A percentile compares a stretch with the other conserved stretches of the same genome.
phyloP scores from a whole-genome alignment of 1,140 invertebrate genomes.

The Ditylenchus dipsaci region DNA sequence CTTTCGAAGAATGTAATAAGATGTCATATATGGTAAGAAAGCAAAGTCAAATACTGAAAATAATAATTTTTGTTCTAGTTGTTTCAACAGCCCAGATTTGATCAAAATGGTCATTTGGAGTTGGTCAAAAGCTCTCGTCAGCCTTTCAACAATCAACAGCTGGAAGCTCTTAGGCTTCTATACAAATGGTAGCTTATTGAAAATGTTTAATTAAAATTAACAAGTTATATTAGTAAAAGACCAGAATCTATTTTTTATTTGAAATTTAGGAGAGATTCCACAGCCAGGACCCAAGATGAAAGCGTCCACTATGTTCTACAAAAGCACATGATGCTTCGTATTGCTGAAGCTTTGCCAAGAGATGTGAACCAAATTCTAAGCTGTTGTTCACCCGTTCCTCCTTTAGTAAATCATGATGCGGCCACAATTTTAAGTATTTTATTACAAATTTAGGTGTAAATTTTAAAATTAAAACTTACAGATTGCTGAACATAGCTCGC shows the following conservation, averaged over 20 bases:
- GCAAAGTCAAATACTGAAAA: background rate
- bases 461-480: slow-evolving; percentile 4
- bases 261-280: slow-evolving; percentile 76
- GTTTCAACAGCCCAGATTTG: slow-evolving; percentile 75
- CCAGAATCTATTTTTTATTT: slow-evolving; percentile 60
- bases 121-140: slow-evolving; percentile 72
- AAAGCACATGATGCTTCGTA: slow-evolving; percentile 87
- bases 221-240: too few relatives aligned
- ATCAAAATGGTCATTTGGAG: slow-evolving; percentile 69
- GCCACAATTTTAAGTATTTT: slow-evolving; percentile 67
- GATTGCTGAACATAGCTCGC: slow-evolving; percentile 18
- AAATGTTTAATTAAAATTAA: too few relatives aligned
- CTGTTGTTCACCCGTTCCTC: slow-evolving; percentile 86
- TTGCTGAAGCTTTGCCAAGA: slow-evolving; percentile 80
- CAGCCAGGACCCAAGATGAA: slow-evolving; percentile 83
- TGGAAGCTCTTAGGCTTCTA: slow-evolving; percentile 75
- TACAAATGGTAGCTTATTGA: slow-evolving; percentile 65
- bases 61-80: slow-evolving; percentile 61
- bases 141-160: slow-evolving; percentile 77
- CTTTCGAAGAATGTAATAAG: slow-evolving; percentile 69
- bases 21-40: slow-evolving; percentile 65
- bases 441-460: background rate
- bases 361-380: slow-evolving; percentile 88
- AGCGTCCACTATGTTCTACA: slow-evolving; percentile 84
- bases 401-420: slow-evolving; percentile 74